phyloP scores from a whole-genome alignment of 2,888 invertebrate species.

The Cerastis leucographa region DNA sequence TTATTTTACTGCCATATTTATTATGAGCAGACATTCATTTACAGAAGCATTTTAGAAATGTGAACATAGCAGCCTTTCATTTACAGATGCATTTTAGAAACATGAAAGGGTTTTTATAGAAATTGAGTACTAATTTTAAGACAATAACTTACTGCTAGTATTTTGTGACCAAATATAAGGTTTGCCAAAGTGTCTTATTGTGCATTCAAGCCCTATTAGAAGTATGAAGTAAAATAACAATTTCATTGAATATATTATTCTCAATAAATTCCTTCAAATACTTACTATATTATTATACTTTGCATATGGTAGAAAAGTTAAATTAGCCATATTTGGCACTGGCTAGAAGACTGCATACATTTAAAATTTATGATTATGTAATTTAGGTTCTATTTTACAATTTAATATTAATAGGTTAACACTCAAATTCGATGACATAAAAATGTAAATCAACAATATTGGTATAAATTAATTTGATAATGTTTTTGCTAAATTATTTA shows the following conservation, averaged over 20 bases:
- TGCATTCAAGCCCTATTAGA: slow-evolving; percentile 13
- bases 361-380: slow-evolving; percentile 11
- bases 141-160: slow-evolving; percentile 3
- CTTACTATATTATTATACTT: too few species aligned
- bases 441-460: background rate
- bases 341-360: slow-evolving; percentile 29
- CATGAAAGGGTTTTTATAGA: background rate
- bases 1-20: background rate
- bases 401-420: slow-evolving; percentile 12
- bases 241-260: slow-evolving; percentile 12
- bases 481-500: slow-evolving; percentile 2
- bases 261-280: slow-evolving; percentile 26
- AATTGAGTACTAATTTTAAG: slow-evolving; percentile 10
- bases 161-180: slow-evolving; percentile 13
- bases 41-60: background rate
- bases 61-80: slow-evolving; percentile 1
- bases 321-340: slow-evolving; percentile 53
- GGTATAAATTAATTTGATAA: slow-evolving; percentile 16
- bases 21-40: background rate
- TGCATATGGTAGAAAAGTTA: slow-evolving; percentile 38
- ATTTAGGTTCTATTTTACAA: slow-evolving; percentile 7
- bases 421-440: slow-evolving; percentile 17
- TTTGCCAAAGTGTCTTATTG: slow-evolving; percentile 2
- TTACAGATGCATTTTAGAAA: background rate
- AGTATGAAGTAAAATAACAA: background rate